phyloP scores from a whole-genome alignment of 2,888 invertebrate genomes.

The Minunthozetes semirufus region DNA sequence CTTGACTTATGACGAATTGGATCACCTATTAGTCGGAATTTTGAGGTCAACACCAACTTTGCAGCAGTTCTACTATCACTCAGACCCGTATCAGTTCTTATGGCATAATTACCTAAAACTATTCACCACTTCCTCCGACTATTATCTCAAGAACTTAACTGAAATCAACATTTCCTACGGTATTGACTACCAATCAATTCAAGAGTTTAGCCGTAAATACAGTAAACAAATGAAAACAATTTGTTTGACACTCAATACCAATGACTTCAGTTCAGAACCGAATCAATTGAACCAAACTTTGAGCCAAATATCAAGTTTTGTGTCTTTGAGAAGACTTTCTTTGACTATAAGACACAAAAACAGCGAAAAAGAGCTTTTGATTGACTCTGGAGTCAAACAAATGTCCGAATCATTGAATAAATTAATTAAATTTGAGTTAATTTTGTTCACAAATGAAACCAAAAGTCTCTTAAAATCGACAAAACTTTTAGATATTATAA shows the following conservation, averaged over 20 bases:
- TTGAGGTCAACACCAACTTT: not conserved
- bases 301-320: not conserved
- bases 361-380: not conserved
- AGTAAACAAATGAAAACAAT: not conserved
- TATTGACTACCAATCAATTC: not conserved
- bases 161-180: conserved; percentile 1
- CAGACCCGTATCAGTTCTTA: not conserved
- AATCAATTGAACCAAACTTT: conserved; percentile 2
- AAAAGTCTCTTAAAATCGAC: not conserved
- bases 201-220: not conserved
- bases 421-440: conserved; percentile 2
- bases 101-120: not conserved
- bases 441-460: not conserved
- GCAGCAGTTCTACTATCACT: not conserved
- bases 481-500: not conserved
- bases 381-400: not conserved
- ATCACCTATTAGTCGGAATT: not conserved
- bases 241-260: not conserved
- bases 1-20: not conserved
- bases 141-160: not conserved
- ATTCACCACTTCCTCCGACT: not conserved
- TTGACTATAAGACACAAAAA: not conserved
- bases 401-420: not conserved
- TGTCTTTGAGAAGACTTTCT: not conserved
- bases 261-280: not conserved